Base-by-base conservation (phyloP, 2,888 invertebrate genomes). In the Anthophora plumipes region DNA sequence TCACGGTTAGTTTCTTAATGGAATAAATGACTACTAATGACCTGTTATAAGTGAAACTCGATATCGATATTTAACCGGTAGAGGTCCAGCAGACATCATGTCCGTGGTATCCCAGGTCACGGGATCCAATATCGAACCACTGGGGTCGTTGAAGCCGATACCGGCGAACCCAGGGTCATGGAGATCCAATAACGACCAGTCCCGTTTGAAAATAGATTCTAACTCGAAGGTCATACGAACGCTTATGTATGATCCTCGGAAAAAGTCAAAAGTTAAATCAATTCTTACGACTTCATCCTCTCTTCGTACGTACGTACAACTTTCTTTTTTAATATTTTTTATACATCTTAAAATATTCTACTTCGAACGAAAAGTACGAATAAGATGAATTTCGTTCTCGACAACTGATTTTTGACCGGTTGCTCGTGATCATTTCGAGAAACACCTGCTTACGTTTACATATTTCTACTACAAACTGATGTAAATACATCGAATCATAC, bases 51-150 rank as follows among this genome's bases (percentile, higher is more conserved):
- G 46, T 1, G 52, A 31, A 46, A 46, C 46, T 59, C 25, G 52
- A 64, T 59, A 52, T 20, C 39, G 52, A 60, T 70, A 63, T 64
- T 52, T 59, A 31, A 31, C 31, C n/a, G n/a, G n/a, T n/a, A 46
- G 31, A 52, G 57, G 52, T 59, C 76, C 54, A 39, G 25, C 68
- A 46, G 48, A 52, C 69, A 64, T 50, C 61, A 14, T 48, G 68
- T 59, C 54, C 60, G 64, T n/a, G 77, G 48, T 64, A 64, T n/a
- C n/a, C 46, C 63, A 31, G 78, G 69, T 79, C 78, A 76, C 39
- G 52, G 14, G 76, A 76, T 76, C 70, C 76, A 70, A 76, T 79
- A 79, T 76, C 78, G 64, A 48, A 41, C 39, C 31, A 54, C 64
- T 66, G 57, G 78, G 63, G 52, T 70, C 64, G 41, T 22, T 31